phyloP scores from a whole-genome alignment of 2,888 invertebrate genomes.

The Lepidonotus clava region DNA sequence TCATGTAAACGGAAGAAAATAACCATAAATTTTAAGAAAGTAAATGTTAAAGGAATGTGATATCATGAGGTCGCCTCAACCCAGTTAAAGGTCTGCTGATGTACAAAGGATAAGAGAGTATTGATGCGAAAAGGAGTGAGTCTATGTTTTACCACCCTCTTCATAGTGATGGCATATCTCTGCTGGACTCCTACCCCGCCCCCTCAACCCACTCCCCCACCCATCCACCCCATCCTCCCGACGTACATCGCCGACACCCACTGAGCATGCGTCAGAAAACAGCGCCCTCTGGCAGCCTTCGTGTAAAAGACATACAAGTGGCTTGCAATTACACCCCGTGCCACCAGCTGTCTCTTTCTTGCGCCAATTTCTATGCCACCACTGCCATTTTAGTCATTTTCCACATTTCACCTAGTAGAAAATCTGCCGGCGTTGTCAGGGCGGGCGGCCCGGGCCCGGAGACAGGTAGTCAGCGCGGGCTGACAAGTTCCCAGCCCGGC shows the following conservation, averaged over 20 bases:
- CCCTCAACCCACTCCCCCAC: no score
- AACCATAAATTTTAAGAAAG: no score
- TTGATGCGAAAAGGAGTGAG: no score
- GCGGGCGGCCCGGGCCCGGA: neutral
- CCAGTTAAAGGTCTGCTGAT: no score
- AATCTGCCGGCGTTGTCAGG: conserved; percentile 48
- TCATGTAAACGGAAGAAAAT: no score
- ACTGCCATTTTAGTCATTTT: conserved; percentile 54
- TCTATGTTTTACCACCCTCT: no score
- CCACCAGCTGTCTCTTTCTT: conserved; percentile 49
- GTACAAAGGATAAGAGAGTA: no score
- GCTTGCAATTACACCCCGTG: conserved; percentile 49
- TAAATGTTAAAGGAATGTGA: no score
- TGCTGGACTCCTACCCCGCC: no score
- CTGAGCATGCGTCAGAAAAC: conserved; percentile 12
- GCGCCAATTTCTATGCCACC: conserved; percentile 53
- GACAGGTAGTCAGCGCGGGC: conserved; percentile 51
- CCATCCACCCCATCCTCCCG: neutral
- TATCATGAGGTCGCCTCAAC: no score
- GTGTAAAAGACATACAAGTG: conserved; percentile 54
- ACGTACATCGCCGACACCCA: neutral
- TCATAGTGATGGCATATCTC: no score
- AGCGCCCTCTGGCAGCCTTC: conserved; percentile 25
- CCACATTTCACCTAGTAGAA: conserved; percentile 53
- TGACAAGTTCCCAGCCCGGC: conserved; percentile 36